phyloP scores from a whole-genome alignment of 2,113 vertebrate genomes.

The Herpetotheres cachinnans region DNA sequence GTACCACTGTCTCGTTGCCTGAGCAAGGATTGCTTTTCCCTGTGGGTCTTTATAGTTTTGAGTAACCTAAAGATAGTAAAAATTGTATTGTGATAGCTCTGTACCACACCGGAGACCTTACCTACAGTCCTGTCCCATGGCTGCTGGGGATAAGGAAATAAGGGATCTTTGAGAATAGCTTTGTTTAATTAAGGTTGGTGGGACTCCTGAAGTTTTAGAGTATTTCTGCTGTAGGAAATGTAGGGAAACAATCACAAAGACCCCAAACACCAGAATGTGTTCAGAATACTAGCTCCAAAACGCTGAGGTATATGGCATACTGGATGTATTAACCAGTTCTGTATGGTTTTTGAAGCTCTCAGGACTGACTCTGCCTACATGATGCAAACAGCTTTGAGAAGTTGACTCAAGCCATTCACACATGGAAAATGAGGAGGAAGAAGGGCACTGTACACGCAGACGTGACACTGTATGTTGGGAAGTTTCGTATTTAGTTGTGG shows the following conservation, averaged over 20 bases:
- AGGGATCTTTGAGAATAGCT: background rate
- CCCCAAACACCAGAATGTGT: background rate
- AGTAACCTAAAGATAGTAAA: background rate
- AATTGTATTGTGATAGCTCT: background rate
- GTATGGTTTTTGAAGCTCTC: background rate
- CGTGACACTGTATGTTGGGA: background rate
- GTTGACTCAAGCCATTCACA: background rate
- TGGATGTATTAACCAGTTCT: background rate
- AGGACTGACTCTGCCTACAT: background rate
- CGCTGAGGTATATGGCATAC: background rate
- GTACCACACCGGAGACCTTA: background rate
- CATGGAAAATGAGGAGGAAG: background rate
- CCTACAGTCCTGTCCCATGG: background rate
- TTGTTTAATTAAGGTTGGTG: background rate
- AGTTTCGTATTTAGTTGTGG: background rate
- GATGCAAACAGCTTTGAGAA: background rate
- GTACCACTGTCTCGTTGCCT: accelerated
- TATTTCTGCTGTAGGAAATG: background rate
- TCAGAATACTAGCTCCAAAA: background rate
- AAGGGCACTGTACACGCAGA: background rate
- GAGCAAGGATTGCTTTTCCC: background rate
- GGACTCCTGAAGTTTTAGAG: background rate
- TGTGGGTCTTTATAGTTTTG: background rate
- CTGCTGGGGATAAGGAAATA: background rate
- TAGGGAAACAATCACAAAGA: background rate